phyloP scores from a whole-genome alignment of 1,140 invertebrate species.

The Zaprionus tsacasi region DNA sequence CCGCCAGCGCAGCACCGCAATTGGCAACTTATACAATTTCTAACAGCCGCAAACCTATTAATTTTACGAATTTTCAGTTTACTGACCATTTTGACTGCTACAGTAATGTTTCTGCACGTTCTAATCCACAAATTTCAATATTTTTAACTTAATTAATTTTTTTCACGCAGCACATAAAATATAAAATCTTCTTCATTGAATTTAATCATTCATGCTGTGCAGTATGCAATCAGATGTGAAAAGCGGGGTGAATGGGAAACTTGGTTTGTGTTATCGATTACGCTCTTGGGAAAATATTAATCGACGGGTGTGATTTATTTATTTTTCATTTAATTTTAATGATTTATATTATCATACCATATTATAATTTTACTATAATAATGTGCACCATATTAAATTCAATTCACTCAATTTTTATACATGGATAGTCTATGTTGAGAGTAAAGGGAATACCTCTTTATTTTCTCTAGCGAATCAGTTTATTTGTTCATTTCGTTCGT shows the following conservation, averaged over 20 bases:
- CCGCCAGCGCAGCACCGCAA: conserved; percentile 27
- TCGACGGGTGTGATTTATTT: neutral
- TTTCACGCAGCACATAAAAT: conserved; percentile 54
- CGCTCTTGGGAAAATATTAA: neutral
- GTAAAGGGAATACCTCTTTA: neutral
- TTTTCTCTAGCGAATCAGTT: neutral
- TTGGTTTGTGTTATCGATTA: neutral
- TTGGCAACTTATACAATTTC: neutral
- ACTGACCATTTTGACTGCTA: conserved; percentile 56
- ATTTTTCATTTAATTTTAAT: neutral
- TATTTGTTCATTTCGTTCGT: conserved; percentile 2
- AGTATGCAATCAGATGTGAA: conserved; percentile 35
- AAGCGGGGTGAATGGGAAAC: conserved; percentile 20
- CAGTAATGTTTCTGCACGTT: neutral
- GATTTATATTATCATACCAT: neutral
- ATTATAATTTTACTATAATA: too few relatives aligned
- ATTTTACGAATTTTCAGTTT: neutral
- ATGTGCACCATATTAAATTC: too few relatives aligned
- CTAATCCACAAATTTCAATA: conserved; percentile 12
- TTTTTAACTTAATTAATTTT: conserved; percentile 52
- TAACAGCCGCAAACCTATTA: neutral
- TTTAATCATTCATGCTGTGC: conserved; percentile 30
- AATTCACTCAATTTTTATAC: too few relatives aligned
- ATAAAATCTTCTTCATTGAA: conserved; percentile 45
- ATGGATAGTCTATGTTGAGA: neutral